Percentiles rank a stretch among this genome's conserved stretches.
phyloP scores from a whole-genome alignment of 2,888 invertebrate genomes.

The Drosophila buzzatii region DNA sequence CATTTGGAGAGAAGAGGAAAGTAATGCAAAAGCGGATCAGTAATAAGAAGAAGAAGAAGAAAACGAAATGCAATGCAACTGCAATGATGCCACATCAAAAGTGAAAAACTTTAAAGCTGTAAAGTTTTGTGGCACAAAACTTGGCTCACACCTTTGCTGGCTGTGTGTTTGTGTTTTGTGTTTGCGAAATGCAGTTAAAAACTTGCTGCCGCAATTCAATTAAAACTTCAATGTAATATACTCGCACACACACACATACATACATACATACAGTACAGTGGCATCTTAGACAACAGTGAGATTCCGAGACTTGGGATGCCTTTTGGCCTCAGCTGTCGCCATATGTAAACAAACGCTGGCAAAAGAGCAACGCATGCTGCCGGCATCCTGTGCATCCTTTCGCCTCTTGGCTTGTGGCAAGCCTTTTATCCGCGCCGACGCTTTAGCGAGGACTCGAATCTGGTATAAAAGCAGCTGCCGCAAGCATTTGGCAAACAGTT shows the following conservation, averaged over 20 bases:
- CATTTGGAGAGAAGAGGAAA: constrained; percentile 13
- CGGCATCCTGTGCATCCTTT: constrained; percentile 47
- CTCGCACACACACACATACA: constrained; percentile 17
- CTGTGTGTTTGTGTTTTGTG: constrained; percentile 17
- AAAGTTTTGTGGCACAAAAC: constrained; percentile 62
- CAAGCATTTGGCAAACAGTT: constrained; percentile 51
- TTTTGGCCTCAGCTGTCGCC: constrained; percentile 62
- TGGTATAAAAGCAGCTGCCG: constrained; percentile 65
- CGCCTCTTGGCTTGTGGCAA: neutral
- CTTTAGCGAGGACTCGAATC: neutral
- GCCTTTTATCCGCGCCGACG: constrained; percentile 71
- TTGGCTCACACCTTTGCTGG: constrained; percentile 60
- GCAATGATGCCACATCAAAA: constrained; percentile 52
- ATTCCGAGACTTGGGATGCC: constrained; percentile 32
- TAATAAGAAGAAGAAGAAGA: constrained; percentile 15
- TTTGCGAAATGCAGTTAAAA: constrained; percentile 71
- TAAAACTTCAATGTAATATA: constrained; percentile 71
- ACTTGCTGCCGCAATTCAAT: constrained; percentile 79
- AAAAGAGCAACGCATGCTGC: constrained; percentile 62
- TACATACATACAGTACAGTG: constrained; percentile 9
- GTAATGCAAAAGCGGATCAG: constrained; percentile 1
- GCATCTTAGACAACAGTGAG: constrained; percentile 31
- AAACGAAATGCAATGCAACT: constrained; percentile 13
- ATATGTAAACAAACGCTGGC: constrained; percentile 69
- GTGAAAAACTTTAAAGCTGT: constrained; percentile 63